These are phyloP conservation scores for Amphiduros pacificus DNA, from an alignment of 2,888 invertebrate species.

Conservation along the genomic window DNA sequence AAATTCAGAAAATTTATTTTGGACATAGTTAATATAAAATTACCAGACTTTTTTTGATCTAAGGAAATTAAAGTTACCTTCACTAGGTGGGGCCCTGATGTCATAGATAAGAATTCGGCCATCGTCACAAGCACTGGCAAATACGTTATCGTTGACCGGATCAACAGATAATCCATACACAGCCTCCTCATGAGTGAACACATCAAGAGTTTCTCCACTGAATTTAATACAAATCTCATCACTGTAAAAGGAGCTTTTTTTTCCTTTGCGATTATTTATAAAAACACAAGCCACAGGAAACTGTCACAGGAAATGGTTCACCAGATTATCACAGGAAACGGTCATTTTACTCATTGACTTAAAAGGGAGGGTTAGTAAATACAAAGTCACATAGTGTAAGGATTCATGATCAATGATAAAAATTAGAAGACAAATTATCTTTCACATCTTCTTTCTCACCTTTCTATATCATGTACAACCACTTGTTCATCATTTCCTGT, in stretches of 20 bases:
- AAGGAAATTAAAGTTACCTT: constrained; percentile 42
- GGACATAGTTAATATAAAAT: too few relatives aligned
- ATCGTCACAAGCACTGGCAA: constrained; percentile 90
- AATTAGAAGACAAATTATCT: too few relatives aligned
- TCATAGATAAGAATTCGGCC: constrained; percentile 86
- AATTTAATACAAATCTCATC: neutral
- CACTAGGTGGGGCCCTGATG: constrained; percentile 67
- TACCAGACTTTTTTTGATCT: too few relatives aligned
- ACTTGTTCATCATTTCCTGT: constrained; percentile 88
- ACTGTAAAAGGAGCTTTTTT: neutral
- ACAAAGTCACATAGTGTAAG: too few relatives aligned
- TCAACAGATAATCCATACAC: constrained; percentile 88
- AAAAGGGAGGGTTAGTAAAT: too few relatives aligned
- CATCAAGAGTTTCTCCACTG: constrained; percentile 63
- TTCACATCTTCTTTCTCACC: too few relatives aligned
- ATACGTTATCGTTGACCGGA: constrained; percentile 79
- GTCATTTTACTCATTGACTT: too few relatives aligned
- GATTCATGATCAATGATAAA: too few relatives aligned
- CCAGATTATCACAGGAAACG: too few relatives aligned
- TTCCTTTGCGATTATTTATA: neutral
- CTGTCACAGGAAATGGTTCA: too few relatives aligned
- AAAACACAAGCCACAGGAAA: neutral
- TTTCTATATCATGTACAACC: constrained; percentile 82
- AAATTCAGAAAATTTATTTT: too few relatives aligned
- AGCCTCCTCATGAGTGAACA: constrained; percentile 82